Evolutionary conservation across 2,888 invertebrate genomes (phyloP).

Genomic region (Acanthopleura granulata): DNA sequence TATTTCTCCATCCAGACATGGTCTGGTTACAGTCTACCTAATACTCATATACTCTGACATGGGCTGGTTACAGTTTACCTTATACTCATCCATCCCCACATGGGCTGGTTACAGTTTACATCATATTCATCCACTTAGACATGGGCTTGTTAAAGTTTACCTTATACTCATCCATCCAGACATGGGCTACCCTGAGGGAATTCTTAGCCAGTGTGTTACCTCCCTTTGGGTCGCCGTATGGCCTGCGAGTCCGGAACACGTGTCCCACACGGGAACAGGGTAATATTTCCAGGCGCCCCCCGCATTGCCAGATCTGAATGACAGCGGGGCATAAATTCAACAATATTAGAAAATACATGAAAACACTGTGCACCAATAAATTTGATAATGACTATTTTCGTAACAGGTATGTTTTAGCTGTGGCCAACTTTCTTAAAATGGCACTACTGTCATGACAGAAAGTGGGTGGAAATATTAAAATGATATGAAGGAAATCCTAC

Average conservation of each 20-base stretch:
- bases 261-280: slow-evolving; percentile 98
- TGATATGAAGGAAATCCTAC: no score
- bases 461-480: no score
- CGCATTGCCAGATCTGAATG: slow-evolving; percentile 93
- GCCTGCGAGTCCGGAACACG: slow-evolving; percentile 92
- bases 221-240: slow-evolving; percentile 86
- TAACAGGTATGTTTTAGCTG: no score
- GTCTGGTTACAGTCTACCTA: no score
- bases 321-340: no score
- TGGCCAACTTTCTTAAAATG: no score
- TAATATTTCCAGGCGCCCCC: slow-evolving; percentile 89
- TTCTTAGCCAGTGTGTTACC: slow-evolving; percentile 91
- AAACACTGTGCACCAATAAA: no score
- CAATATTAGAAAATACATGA: no score
- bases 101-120: slow-evolving; percentile 76
- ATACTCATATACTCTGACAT: slow-evolving; percentile 82
- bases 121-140: slow-evolving; percentile 98
- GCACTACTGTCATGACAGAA: no score
- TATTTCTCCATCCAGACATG: slow-evolving; percentile 98
- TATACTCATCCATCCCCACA: slow-evolving; percentile 98
- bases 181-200: slow-evolving; percentile 90
- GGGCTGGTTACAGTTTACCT: slow-evolving; percentile 70
- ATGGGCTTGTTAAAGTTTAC: slow-evolving; percentile 76
- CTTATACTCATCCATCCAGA: slow-evolving; percentile 97
- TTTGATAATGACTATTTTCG: no score